phyloP scores from a whole-genome alignment of 2,113 vertebrate species.

The Limanda limanda region DNA sequence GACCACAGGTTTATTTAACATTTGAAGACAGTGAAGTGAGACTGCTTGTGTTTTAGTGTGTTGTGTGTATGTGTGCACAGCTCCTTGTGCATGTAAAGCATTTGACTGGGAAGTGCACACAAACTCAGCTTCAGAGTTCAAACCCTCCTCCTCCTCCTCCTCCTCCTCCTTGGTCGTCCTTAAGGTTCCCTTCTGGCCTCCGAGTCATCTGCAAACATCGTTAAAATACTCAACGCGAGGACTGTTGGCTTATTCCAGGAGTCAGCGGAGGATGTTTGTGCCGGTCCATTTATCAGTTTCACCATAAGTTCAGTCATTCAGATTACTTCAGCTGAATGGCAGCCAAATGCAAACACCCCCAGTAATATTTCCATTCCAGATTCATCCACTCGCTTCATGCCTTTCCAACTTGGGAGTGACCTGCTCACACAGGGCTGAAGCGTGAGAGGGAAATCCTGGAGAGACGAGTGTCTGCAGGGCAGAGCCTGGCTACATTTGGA shows the following conservation, averaged over 20 bases:
- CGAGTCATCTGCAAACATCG: conserved; percentile 72
- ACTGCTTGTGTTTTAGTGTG: neutral
- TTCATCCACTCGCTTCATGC: conserved; percentile 50
- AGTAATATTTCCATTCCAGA: conserved; percentile 58
- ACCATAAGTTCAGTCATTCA: conserved; percentile 47
- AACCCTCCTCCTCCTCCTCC: neutral
- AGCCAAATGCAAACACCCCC: conserved; percentile 60
- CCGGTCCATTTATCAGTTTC: conserved; percentile 30
- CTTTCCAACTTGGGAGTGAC: conserved; percentile 46
- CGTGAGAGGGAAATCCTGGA: conserved; percentile 30
- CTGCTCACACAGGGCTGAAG: conserved; percentile 37
- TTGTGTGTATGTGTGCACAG: neutral
- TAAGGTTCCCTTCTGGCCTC: conserved; percentile 30
- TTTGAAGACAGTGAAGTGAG: conserved; percentile 48
- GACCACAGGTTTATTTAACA: conserved; percentile 50
- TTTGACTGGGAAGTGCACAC: conserved; percentile 42
- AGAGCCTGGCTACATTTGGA: conserved; percentile 38
- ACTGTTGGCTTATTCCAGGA: conserved; percentile 51
- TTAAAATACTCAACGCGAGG: conserved; percentile 60
- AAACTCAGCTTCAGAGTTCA: conserved; percentile 9
- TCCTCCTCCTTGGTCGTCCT: conserved; percentile 27
- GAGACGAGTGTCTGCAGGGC: neutral
- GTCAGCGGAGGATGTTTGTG: conserved; percentile 51
- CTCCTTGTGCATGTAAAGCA: conserved; percentile 11
- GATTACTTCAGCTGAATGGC: conserved; percentile 34